Evolutionary conservation across 2,113 vertebrate genomes (phyloP).

Genomic region (Callorhinus ursinus): DNA sequence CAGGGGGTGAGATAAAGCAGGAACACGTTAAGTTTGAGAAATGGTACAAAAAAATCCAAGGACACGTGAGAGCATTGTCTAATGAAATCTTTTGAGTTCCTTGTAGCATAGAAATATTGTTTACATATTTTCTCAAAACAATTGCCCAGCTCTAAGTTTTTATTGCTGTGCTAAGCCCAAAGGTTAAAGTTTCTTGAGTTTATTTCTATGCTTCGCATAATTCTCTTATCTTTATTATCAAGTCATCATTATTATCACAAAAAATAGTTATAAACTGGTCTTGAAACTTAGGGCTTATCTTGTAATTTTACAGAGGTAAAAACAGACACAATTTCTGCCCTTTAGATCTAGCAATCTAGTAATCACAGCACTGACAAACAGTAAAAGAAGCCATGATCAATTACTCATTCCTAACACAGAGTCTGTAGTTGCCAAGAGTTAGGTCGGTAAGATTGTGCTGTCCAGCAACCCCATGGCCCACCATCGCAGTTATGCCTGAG

Average conservation of each 20-base stretch:
- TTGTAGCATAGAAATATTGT: not conserved
- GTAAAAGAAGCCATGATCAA: not conserved
- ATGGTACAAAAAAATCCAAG: not conserved
- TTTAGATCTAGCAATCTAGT: slow-evolving; percentile 25
- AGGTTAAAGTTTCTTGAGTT: not conserved
- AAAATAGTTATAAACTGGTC: not conserved
- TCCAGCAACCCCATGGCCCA: not conserved
- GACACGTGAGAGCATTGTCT: not conserved
- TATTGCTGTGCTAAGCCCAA: not conserved
- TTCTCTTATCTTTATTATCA: not conserved
- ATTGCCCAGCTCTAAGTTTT: not conserved
- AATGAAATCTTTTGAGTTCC: not conserved
- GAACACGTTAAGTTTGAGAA: not conserved
- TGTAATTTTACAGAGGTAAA: not conserved
- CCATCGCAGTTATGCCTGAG: not conserved
- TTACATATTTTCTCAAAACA: not conserved
- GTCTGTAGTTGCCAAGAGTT: not conserved
- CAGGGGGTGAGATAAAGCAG: not conserved
- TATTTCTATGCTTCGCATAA: not conserved
- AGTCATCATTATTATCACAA: not conserved
- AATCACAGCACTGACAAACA: not conserved
- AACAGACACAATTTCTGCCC: not conserved
- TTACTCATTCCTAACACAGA: not conserved
- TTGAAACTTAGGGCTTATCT: not conserved
- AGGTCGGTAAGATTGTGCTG: not conserved